A percentile compares a stretch with the other conserved stretches of the same genome.
phyloP scores from a whole-genome alignment of 2,113 vertebrate genomes.

The Phaethon lepturus region DNA sequence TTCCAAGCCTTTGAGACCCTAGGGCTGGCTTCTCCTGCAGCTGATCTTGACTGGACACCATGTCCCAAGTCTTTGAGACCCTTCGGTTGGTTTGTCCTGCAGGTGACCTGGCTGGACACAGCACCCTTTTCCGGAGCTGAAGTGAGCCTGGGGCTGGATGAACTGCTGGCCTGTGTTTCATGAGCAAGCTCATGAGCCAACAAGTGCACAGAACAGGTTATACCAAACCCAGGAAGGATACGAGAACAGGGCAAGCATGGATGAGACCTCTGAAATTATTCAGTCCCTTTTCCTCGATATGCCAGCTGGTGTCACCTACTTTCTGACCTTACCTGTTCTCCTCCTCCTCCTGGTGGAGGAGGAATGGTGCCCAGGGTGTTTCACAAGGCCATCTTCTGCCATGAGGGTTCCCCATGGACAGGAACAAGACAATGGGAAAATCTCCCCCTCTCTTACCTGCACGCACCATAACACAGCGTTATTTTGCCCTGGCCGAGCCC shows the following conservation, averaged over 20 bases:
- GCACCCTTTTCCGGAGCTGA: not conserved
- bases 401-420: not conserved
- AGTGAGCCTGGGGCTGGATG: not conserved
- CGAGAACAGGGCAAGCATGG: not conserved
- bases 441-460: not conserved
- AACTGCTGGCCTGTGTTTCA: not conserved
- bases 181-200: not conserved
- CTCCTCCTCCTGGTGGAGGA: not conserved
- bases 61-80: not conserved
- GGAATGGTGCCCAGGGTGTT: fast-evolving
- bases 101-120: not conserved
- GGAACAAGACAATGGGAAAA: not conserved
- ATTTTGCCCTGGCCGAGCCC: not conserved
- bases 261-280: not conserved
- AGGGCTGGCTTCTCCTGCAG: not conserved
- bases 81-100: not conserved
- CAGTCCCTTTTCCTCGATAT: not conserved
- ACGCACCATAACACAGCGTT: fast-evolving
- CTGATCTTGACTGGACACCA: not conserved
- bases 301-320: not conserved
- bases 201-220: not conserved
- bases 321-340: not conserved
- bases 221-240: not conserved
- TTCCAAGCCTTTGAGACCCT: not conserved
- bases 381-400: not conserved